Evolutionary conservation across 2,888 invertebrate genomes (phyloP).

Genomic region (Ectemnius cavifrons): DNA sequence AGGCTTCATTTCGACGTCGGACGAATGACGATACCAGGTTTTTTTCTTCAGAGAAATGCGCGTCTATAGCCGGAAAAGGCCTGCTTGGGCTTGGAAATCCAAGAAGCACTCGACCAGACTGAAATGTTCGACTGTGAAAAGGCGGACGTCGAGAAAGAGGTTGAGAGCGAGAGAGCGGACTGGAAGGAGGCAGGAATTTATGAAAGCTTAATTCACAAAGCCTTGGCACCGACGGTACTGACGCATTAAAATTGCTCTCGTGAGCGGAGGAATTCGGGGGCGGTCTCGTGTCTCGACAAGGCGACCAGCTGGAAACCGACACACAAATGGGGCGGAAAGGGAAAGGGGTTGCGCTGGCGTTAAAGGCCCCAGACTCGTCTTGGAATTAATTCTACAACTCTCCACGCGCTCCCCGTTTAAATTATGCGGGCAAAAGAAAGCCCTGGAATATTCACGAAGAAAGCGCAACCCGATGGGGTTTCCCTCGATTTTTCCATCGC

Average conservation of each 20-base stretch:
- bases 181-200: constrained; percentile 7
- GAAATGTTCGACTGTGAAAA: constrained; percentile 5
- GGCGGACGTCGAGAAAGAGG: background rate
- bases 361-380: constrained; percentile 19
- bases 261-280: background rate
- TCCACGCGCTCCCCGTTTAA: too few relatives aligned
- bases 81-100: too few relatives aligned
- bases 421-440: too few relatives aligned
- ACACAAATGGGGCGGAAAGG: constrained; percentile 31
- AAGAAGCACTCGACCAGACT: too few relatives aligned
- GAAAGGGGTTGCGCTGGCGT: constrained; percentile 23
- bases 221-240: background rate
- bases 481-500: background rate
- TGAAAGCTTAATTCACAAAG: constrained; percentile 10
- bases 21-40: background rate
- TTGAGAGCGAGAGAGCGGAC: background rate
- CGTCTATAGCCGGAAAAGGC: too few relatives aligned
- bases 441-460: too few relatives aligned
- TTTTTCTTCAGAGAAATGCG: constrained; percentile 26
- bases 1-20: constrained; percentile 21
- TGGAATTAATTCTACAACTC: constrained; percentile 35
- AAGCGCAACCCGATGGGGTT: too few relatives aligned
- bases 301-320: constrained; percentile 14
- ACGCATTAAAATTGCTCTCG: constrained; percentile 13
- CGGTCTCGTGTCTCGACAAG: background rate